Evolutionary conservation across 2,113 vertebrate genomes (phyloP).

Genomic region (cat (Felis catus)): DNA sequence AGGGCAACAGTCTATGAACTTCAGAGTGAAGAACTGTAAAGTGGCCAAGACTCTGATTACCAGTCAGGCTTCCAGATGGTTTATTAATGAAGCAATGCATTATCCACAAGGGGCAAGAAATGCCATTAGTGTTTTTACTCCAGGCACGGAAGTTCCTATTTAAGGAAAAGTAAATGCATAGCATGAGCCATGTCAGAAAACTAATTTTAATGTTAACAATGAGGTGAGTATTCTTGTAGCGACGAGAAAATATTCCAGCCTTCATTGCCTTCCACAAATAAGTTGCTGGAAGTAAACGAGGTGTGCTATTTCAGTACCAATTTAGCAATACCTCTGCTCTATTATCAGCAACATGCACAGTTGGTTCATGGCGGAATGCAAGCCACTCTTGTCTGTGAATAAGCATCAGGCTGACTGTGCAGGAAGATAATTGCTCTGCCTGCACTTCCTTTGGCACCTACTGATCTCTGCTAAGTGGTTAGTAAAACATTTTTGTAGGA

Average conservation of each 20-base stretch:
- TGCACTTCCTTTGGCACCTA: constrained; percentile 85
- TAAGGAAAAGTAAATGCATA: constrained; percentile 70
- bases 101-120: constrained; percentile 56
- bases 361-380: constrained; percentile 83
- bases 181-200: constrained; percentile 70
- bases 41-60: constrained; percentile 51
- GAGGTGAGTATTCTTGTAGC: constrained; percentile 72
- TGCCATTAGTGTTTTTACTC: constrained; percentile 29
- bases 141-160: constrained; percentile 56
- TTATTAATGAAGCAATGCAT: constrained; percentile 61
- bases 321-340: constrained; percentile 77
- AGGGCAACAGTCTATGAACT: constrained; percentile 37
- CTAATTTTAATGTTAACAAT: constrained; percentile 79
- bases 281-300: constrained; percentile 78
- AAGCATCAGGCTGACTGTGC: constrained; percentile 86
- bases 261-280: constrained; percentile 79
- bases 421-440: constrained; percentile 86
- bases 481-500: constrained; percentile 85
- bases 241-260: constrained; percentile 76
- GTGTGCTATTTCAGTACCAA: constrained; percentile 76
- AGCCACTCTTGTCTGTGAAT: constrained; percentile 84
- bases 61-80: constrained; percentile 58
- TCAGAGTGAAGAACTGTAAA: constrained; percentile 41
- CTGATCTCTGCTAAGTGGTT: constrained; percentile 86
- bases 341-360: constrained; percentile 85